Evolutionary conservation across 2,113 vertebrate genomes (phyloP), one percentile per base, ranked within the genome.

Genomic region (Saimiri boliviensis): DNA sequence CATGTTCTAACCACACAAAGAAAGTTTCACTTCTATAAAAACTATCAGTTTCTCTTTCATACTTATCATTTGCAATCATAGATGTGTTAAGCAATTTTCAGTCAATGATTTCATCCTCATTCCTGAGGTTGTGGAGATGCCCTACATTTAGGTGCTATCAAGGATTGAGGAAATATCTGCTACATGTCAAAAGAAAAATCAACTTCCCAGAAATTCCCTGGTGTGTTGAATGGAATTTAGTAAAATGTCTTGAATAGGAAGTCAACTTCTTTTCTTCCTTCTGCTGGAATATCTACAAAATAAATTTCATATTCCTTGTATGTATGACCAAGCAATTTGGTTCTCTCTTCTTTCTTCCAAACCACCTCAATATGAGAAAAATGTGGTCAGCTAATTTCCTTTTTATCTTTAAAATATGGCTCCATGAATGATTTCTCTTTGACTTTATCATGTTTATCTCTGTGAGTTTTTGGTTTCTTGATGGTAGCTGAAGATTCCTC

Each of bases 181-280:
- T 76, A 3, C 11, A 25, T 9, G 1, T 77, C 87, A 82, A 99
- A 99, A 37, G 99, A 99, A 97, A 99, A 99, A 86, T 98, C 99
- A 73, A 99, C 99, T 93, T 99, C 99, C 99, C 99, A 99, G 98
- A 99, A 99, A 98, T 99, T 98, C 97, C 99, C 99, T 7, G 99
- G 99, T 7, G 99, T 99, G n/a, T 93, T 98, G 6, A 99, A 98
- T 40, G 99, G 99, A 95, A 99, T 97, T 71, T 98, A 99, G 0
- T 98, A 98, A 94, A 98, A 99, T 3, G 98, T 52, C 99, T 98
- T 32, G 99, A 99, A 98, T 99, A 99, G 13, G 98, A 93, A 10
- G 99, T 98, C 42, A 99, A 60, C 97, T 99, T 99, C 77, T 99
- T 99, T 87, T 97, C 98, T 99, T 74, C 99, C 99, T 96, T 98